Percentiles rank a stretch among this genome's conserved stretches.
Evolutionary conservation across 2,797 vertebrate species (phyloP).

Genomic region (Enteromius trimaculatus): DNA sequence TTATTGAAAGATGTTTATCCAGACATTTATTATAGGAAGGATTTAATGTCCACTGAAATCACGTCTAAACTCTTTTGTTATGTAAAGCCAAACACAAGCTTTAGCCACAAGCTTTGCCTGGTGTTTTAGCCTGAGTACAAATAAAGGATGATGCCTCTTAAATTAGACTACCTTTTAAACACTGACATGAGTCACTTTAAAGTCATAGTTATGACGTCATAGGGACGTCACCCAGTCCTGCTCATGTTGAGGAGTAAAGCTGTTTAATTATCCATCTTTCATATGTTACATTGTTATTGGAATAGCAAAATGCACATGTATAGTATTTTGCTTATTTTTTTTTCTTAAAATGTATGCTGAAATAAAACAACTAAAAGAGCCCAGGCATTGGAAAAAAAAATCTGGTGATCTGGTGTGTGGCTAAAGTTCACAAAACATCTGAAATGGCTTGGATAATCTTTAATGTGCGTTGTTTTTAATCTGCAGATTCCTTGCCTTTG

Average conservation of each 20-base stretch:
- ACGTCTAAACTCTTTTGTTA: not conserved
- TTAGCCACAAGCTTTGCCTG: not conserved
- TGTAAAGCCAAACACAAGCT: conserved; percentile 3
- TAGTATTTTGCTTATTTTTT: not conserved
- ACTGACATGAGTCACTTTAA: not conserved
- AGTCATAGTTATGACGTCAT: not conserved
- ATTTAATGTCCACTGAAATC: conserved; percentile 33
- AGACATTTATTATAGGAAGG: conserved; percentile 25
- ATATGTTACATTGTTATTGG: not conserved
- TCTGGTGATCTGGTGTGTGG: not conserved
- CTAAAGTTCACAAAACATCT: not conserved
- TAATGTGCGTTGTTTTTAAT: not conserved
- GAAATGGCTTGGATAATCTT: not conserved
- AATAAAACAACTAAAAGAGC: not conserved
- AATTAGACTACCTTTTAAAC: not conserved
- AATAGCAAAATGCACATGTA: not conserved
- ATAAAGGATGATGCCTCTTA: not conserved
- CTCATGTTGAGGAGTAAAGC: not conserved
- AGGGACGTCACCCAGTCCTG: not conserved
- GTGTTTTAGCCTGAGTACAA: not conserved
- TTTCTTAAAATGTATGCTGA: not conserved
- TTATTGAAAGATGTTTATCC: not conserved
- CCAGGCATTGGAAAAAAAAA: not conserved
- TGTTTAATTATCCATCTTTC: not conserved
- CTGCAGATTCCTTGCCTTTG: conserved; percentile 93